phyloP scores from a whole-genome alignment of 2,888 invertebrate species.

The Tiliacea aurago region DNA sequence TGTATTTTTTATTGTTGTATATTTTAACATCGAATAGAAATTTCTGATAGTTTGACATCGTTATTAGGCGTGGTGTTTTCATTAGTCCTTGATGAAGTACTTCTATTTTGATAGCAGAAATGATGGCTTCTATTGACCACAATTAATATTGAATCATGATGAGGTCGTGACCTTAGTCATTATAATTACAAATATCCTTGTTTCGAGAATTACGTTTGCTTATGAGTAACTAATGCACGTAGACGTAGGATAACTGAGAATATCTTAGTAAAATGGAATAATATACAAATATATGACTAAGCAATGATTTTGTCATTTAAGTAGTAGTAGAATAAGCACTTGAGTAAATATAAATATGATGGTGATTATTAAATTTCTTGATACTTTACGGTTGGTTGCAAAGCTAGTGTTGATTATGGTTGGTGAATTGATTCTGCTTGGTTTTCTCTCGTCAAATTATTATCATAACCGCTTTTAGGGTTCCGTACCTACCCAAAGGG shows the following conservation, averaged over 20 bases:
- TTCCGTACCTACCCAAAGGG: no score
- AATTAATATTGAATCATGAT: constrained; percentile 38
- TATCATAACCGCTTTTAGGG: no score
- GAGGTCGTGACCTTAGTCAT: constrained; percentile 51
- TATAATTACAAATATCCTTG: constrained; percentile 51
- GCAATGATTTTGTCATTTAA: constrained; percentile 9
- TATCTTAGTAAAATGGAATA: constrained; percentile 12
- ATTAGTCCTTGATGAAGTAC: background rate
- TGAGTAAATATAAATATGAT: constrained; percentile 26
- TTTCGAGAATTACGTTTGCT: constrained; percentile 33
- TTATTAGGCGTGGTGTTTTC: background rate
- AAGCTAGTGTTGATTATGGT: background rate
- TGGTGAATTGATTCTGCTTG: background rate
- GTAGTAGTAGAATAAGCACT: background rate
- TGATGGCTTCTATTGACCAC: background rate
- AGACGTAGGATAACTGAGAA: constrained; percentile 26
- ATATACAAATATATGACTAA: constrained; percentile 27
- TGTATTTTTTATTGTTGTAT: background rate
- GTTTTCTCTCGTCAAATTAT: background rate
- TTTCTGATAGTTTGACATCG: background rate
- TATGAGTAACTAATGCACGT: constrained; percentile 48
- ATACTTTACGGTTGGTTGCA: constrained; percentile 16
- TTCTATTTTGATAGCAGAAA: background rate
- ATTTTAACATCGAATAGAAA: background rate
- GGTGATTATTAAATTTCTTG: constrained; percentile 16